Conservation (phyloP, 2,113 vertebrate species). For the Hystrix cristata region DNA sequence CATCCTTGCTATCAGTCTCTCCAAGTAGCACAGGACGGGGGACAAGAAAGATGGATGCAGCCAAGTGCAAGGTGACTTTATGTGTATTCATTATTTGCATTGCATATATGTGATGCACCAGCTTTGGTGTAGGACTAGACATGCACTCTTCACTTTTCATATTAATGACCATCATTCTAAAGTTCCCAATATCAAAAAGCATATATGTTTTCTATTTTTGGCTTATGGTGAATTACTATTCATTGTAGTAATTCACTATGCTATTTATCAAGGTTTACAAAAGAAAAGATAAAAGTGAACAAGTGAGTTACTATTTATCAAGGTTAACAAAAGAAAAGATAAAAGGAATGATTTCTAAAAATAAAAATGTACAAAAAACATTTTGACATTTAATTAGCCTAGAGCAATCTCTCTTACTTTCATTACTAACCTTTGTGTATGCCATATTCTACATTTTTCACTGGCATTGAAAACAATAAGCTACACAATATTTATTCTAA, state of each 20-base stretch:
- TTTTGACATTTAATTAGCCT: background rate
- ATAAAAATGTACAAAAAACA: background rate
- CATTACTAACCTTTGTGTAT: background rate
- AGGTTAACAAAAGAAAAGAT: background rate
- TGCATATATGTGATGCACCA: background rate
- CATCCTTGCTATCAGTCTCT: background rate
- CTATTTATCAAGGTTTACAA: background rate
- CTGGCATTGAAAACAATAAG: background rate
- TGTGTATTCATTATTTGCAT: background rate
- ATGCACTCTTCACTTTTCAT: background rate
- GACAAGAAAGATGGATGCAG: background rate
- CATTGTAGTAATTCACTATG: too few relatives aligned
- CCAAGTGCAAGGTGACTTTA: background rate
- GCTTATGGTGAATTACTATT: background rate
- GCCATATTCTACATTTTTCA: constrained; percentile 9
- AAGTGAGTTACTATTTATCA: background rate
- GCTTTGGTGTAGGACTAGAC: background rate
- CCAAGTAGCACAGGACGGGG: background rate
- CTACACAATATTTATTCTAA: background rate
- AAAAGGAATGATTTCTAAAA: background rate
- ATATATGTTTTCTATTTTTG: background rate
- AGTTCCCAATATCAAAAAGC: background rate
- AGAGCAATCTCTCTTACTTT: background rate
- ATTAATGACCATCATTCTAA: background rate
- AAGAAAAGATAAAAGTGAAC: background rate